Conservation (phyloP, 2,113 vertebrate species). For the Myotis yumanensis region DNA sequence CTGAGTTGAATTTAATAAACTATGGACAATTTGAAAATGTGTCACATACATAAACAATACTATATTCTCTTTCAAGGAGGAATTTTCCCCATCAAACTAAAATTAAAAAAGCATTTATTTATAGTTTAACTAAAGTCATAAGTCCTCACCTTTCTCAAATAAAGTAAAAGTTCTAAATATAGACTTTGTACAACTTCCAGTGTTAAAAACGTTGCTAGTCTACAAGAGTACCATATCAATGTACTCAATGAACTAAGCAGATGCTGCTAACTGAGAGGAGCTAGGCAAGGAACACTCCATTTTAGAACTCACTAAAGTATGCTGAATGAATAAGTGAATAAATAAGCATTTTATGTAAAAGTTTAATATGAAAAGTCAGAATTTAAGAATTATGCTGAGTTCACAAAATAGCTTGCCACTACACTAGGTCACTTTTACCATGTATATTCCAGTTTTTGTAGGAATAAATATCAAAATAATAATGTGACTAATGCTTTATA, state of each 20-base stretch:
- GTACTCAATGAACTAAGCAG: background rate
- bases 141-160: conserved; percentile 23
- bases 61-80: conserved; percentile 18
- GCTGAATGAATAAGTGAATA: background rate
- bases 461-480: background rate
- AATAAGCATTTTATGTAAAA: background rate
- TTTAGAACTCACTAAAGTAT: background rate
- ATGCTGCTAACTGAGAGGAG: background rate
- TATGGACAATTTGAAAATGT: conserved; percentile 34
- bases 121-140: conserved; percentile 15
- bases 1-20: conserved; percentile 47
- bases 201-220: background rate
- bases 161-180: conserved; percentile 46
- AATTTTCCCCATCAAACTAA: background rate
- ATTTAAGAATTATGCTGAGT: conserved; percentile 20
- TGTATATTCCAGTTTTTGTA: background rate
- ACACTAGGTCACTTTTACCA: background rate
- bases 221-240: background rate
- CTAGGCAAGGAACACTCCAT: background rate
- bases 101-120: conserved; percentile 44
- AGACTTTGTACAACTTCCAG: background rate
- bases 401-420: conserved; percentile 28
- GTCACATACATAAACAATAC: conserved; percentile 1
- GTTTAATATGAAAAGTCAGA: conserved; percentile 4
- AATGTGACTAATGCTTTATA: background rate